phyloP scores from a whole-genome alignment of 1,140 invertebrate species.

The Chironomus tepperi region DNA sequence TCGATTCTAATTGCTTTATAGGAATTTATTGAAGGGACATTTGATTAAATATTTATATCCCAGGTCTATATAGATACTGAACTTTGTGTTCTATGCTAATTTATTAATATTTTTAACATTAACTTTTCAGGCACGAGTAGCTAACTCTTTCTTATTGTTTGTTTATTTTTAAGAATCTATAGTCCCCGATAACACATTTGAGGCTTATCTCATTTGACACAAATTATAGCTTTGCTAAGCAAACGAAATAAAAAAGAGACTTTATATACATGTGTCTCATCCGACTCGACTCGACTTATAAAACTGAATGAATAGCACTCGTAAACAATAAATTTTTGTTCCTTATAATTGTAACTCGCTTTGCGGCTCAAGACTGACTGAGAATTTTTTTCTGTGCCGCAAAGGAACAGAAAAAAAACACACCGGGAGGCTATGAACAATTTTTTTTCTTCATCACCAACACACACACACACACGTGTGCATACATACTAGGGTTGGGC shows the following conservation, averaged over 20 bases:
- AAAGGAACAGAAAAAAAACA: not conserved
- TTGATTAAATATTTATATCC: not conserved
- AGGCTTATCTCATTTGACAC: not conserved
- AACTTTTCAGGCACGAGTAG: no score
- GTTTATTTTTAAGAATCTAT: not conserved
- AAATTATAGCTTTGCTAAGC: not conserved
- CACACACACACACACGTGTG: not conserved
- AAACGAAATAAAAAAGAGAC: not conserved
- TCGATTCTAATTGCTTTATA: not conserved
- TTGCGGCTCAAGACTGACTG: constrained; percentile 4
- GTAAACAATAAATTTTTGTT: not conserved
- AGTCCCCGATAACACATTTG: not conserved
- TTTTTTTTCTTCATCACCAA: not conserved
- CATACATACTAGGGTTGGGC: not conserved
- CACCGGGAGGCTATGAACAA: not conserved
- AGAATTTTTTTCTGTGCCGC: not conserved
- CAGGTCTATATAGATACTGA: not conserved
- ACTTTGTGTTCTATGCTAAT: no score
- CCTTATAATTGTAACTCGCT: not conserved
- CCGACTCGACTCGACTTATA: no score
- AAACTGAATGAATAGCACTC: no score
- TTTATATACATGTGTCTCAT: not conserved
- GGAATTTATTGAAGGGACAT: not conserved
- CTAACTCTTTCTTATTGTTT: no score
- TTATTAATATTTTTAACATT: no score